phyloP scores from a whole-genome alignment of 2,113 vertebrate genomes.

The Phalacrocorax brasilianus region DNA sequence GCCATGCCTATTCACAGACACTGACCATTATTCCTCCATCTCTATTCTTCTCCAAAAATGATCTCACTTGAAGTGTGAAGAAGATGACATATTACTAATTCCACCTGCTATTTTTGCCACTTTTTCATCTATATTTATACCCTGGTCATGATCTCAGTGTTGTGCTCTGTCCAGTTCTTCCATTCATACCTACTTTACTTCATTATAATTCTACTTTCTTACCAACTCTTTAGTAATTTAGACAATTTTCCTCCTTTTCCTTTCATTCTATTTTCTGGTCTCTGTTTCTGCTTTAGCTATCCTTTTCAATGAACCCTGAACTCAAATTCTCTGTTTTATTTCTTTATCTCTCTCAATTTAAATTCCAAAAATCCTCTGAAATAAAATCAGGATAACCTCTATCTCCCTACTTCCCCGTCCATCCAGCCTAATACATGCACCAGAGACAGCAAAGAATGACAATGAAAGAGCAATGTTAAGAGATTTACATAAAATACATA shows the following conservation, averaged over 20 bases:
- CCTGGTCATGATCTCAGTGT: not conserved
- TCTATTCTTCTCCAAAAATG: not conserved
- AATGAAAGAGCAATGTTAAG: not conserved
- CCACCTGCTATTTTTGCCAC: not conserved
- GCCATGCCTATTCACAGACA: not conserved
- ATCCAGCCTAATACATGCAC: not conserved
- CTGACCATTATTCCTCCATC: not conserved
- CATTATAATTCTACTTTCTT: not conserved
- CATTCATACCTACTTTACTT: not conserved
- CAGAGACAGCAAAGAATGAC: not conserved
- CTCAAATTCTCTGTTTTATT: not conserved
- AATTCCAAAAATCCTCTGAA: not conserved
- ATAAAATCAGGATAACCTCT: not conserved
- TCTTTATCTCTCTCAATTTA: not conserved
- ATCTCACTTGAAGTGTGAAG: not conserved
- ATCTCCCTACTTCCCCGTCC: not conserved
- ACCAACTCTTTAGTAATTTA: not conserved
- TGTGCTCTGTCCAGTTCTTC: not conserved
- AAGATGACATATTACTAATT: not conserved
- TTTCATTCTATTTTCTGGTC: not conserved
- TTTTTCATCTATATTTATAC: not conserved
- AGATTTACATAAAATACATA: not conserved
- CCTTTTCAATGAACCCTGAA: not conserved
- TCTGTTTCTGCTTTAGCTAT: not conserved
- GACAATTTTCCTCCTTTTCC: not conserved